These are phyloP conservation scores for Zophobas atratus DNA, from an alignment of 1,140 invertebrate species.

Conservation along the genomic window DNA sequence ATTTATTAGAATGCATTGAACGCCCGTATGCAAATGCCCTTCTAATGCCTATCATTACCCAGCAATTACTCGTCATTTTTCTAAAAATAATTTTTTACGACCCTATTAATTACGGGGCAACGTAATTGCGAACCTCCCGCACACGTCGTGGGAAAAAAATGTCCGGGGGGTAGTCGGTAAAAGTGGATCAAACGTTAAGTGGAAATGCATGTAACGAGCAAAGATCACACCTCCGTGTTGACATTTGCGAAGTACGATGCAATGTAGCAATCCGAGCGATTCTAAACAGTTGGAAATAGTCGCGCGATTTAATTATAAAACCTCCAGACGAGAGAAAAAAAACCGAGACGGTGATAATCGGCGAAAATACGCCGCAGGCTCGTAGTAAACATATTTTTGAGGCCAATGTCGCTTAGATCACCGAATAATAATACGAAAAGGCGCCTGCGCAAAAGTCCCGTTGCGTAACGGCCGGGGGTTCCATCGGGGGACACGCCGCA, in stretches of 20 bases:
- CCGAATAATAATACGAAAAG: slow-evolving; percentile 43
- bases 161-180: slow-evolving; percentile 13
- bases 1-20: slow-evolving; percentile 27
- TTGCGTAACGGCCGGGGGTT: slow-evolving; percentile 36
- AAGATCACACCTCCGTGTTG: slow-evolving; percentile 45
- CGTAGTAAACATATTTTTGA: slow-evolving; percentile 46
- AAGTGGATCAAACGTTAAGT: slow-evolving; percentile 44
- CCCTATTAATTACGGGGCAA: slow-evolving; percentile 22
- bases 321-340: slow-evolving; percentile 12
- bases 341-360: slow-evolving; percentile 13
- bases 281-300: slow-evolving; percentile 30
- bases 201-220: slow-evolving; percentile 44
- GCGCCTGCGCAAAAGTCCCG: slow-evolving; percentile 5
- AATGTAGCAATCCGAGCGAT: slow-evolving; percentile 26
- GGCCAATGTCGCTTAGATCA: slow-evolving; percentile 48
- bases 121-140: slow-evolving; percentile 2
- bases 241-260: slow-evolving; percentile 36
- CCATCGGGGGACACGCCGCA: slow-evolving; percentile 24
- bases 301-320: slow-evolving; percentile 29
- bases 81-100: slow-evolving; percentile 22
- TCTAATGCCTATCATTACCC: slow-evolving; percentile 31
- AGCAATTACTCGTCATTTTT: slow-evolving; percentile 13
- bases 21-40: slow-evolving; percentile 17
- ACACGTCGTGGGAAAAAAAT: slow-evolving; percentile 7
- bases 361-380: slow-evolving; percentile 18